Conservation (phyloP, 2,888 invertebrate genomes). For the Leucania comma region DNA sequence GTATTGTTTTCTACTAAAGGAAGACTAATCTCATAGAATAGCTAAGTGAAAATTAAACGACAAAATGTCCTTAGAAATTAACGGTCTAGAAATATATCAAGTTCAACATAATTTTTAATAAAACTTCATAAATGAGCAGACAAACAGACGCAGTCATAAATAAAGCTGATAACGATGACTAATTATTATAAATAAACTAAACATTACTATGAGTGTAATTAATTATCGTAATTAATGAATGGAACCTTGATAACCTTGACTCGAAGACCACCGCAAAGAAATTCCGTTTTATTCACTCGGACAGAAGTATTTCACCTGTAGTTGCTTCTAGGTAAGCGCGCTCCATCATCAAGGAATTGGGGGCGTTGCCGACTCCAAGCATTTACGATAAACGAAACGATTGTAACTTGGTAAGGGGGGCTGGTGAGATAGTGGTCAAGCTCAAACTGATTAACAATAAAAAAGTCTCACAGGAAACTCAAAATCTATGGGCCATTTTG, state of each 20-base stretch:
- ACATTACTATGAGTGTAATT: conserved; percentile 39
- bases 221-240: conserved; percentile 33
- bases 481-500: no score
- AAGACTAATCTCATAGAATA: conserved; percentile 73
- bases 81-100: neutral
- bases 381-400: no score
- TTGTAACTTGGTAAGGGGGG: no score
- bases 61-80: neutral
- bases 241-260: conserved; percentile 47
- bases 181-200: conserved; percentile 35
- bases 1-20: conserved; percentile 68
- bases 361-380: no score
- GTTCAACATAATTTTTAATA: neutral
- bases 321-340: no score
- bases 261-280: conserved; percentile 40
- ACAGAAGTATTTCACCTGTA: neutral
- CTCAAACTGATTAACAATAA: no score
- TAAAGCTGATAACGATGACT: conserved; percentile 36
- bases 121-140: neutral
- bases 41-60: neutral
- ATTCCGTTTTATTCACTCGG: neutral
- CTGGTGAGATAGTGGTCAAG: no score
- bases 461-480: no score
- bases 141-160: conserved; percentile 18
- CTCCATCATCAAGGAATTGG: no score